These are phyloP conservation scores for Lemur catta DNA, from an alignment of 2,797 vertebrate genomes.

Conservation along the genomic window DNA sequence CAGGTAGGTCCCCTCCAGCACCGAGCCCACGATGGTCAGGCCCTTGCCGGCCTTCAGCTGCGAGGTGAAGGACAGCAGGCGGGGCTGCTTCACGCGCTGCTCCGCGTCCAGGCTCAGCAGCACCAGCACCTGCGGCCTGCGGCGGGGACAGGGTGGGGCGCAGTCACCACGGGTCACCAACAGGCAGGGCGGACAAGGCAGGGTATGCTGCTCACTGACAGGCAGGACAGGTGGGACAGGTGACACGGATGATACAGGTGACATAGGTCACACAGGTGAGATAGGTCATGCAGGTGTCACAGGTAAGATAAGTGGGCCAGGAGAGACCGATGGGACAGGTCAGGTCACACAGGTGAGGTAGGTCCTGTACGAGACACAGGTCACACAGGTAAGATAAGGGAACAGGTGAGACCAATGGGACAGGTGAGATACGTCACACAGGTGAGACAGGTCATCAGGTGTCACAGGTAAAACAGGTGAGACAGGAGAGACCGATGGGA, in stretches of 20 bases:
- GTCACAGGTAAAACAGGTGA: background rate
- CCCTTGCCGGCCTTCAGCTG: constrained; percentile 98
- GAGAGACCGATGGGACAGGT: too few relatives aligned
- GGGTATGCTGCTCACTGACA: background rate
- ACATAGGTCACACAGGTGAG: too few relatives aligned
- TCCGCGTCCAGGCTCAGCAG: constrained; percentile 91
- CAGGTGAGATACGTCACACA: too few relatives aligned
- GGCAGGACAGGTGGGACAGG: background rate
- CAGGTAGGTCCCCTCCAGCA: constrained; percentile 93
- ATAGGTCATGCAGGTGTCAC: too few relatives aligned
- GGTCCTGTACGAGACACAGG: too few relatives aligned
- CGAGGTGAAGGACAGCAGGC: constrained; percentile 92
- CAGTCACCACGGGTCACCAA: rapidly evolving
- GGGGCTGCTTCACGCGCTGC: constrained; percentile 91
- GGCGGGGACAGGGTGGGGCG: background rate
- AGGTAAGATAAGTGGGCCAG: background rate
- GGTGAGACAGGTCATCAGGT: background rate
- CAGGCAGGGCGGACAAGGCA: background rate
- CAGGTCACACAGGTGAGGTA: too few relatives aligned
- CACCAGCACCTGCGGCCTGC: constrained; percentile 94
- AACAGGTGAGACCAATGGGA: background rate
- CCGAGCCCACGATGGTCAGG: constrained; percentile 94
- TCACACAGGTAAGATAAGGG: background rate
- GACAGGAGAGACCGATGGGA: background rate
- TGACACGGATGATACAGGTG: too few relatives aligned